Percentiles rank a stretch among this genome's conserved stretches.
phyloP scores from a whole-genome alignment of 2,113 vertebrate species.

The Ammodytes marinus region DNA sequence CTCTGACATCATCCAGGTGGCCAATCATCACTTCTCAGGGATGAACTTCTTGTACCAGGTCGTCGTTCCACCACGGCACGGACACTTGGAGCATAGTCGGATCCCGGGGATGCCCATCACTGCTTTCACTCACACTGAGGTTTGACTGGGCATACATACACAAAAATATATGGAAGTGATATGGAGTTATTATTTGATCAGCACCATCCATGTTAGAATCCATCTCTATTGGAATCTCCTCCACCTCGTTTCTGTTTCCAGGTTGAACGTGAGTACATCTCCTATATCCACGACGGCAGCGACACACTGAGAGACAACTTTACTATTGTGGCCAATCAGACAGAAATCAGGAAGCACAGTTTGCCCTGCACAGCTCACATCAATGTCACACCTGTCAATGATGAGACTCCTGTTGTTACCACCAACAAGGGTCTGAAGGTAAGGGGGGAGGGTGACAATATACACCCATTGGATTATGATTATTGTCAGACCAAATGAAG shows the following conservation, averaged over 20 bases:
- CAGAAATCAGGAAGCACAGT: slow-evolving; percentile 87
- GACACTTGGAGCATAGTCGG: slow-evolving; percentile 86
- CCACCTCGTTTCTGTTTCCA: slow-evolving; percentile 59
- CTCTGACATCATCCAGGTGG: slow-evolving; percentile 84
- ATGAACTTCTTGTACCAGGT: slow-evolving; percentile 89
- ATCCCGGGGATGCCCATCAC: slow-evolving; percentile 86
- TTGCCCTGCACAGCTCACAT: slow-evolving; percentile 83
- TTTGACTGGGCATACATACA: slow-evolving; percentile 50
- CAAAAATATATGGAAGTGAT: neutral
- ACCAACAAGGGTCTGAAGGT: slow-evolving; percentile 89
- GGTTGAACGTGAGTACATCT: slow-evolving; percentile 89
- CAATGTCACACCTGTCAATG: slow-evolving; percentile 86
- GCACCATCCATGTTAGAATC: neutral
- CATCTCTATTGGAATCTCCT: neutral
- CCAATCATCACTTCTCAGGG: slow-evolving; percentile 84
- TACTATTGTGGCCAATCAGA: slow-evolving; percentile 88
- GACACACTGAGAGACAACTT: slow-evolving; percentile 88
- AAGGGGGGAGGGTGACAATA: slow-evolving; percentile 33
- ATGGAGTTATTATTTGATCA: neutral
- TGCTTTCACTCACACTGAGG: slow-evolving; percentile 90
- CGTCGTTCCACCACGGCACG: slow-evolving; percentile 84
- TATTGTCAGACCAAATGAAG: neutral
- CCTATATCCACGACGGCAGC: slow-evolving; percentile 89
- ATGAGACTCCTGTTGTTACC: slow-evolving; percentile 86
- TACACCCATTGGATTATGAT: neutral